Evolutionary conservation across 2,113 vertebrate species (phyloP).

Genomic region (Esox niger): DNA sequence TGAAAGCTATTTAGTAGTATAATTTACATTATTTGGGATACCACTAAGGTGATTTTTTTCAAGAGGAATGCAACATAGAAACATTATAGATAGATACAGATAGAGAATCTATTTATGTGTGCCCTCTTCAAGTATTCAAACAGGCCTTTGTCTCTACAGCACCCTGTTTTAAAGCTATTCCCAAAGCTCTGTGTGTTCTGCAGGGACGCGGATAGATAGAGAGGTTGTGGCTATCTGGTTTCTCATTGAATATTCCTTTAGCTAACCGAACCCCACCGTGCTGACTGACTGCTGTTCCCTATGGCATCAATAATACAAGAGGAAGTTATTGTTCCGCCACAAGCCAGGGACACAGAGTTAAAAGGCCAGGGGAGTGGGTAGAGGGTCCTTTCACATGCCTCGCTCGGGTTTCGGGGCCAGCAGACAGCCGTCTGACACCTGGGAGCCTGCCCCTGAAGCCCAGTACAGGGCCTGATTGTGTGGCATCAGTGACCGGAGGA

Average conservation of each 20-base stretch:
- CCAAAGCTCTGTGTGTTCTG: slow-evolving; percentile 45
- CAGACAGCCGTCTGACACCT: slow-evolving; percentile 65
- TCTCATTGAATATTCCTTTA: slow-evolving; percentile 77
- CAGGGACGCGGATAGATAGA: background rate
- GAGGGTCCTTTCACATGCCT: slow-evolving; percentile 66
- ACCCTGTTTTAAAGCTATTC: background rate
- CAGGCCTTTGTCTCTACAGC: background rate
- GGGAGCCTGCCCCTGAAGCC: slow-evolving; percentile 56
- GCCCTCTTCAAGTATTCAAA: background rate
- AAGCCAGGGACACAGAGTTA: slow-evolving; percentile 65
- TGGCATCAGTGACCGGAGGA: slow-evolving; percentile 44
- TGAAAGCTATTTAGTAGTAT: background rate
- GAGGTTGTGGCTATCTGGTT: slow-evolving; percentile 54
- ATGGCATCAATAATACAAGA: slow-evolving; percentile 80
- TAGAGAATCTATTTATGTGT: background rate
- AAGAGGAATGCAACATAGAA: background rate
- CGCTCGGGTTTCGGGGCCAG: slow-evolving; percentile 70
- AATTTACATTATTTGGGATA: too few relatives aligned
- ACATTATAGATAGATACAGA: background rate
- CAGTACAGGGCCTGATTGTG: slow-evolving; percentile 74
- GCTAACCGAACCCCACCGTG: slow-evolving; percentile 67
- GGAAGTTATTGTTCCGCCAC: slow-evolving; percentile 77
- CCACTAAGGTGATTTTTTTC: too few relatives aligned
- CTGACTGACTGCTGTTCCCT: slow-evolving; percentile 75
- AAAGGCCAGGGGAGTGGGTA: slow-evolving; percentile 48